phyloP scores from a whole-genome alignment of 2,113 vertebrate genomes.

The Ciconia maguari region DNA sequence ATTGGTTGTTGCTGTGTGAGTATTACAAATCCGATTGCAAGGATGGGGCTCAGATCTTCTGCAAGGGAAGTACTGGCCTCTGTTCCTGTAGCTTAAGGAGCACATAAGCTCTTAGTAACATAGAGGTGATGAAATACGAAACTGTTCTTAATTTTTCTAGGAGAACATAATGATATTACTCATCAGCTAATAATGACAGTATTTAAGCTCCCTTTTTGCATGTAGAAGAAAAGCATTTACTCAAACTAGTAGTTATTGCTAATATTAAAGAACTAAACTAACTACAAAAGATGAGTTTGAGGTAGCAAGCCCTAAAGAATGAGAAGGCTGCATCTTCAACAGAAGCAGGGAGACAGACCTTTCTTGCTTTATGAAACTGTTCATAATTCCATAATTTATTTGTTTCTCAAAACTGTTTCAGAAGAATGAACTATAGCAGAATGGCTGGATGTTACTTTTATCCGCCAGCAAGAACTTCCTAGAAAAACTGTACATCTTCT shows the following conservation, averaged over 20 bases:
- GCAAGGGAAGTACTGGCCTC: neutral
- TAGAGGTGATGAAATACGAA: neutral
- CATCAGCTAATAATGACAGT: neutral
- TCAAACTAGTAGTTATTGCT: neutral
- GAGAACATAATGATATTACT: neutral
- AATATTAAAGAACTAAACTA: neutral
- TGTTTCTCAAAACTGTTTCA: neutral
- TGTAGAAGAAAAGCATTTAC: neutral
- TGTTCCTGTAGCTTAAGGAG: neutral
- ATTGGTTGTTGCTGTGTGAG: neutral
- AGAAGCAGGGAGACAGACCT: neutral
- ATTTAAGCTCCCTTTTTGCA: neutral
- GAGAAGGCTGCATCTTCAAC: neutral
- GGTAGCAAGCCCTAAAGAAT: neutral
- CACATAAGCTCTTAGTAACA: neutral
- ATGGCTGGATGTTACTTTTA: neutral
- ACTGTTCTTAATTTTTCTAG: neutral
- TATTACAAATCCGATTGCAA: fast-evolving
- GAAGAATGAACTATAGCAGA: neutral
- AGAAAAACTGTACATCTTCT: neutral
- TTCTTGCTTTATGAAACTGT: neutral
- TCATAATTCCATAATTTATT: neutral
- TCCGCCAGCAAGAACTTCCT: neutral
- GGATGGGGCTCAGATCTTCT: neutral
- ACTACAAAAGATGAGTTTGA: neutral